These are phyloP conservation scores for Epinephelus lanceolatus DNA, from an alignment of 2,113 vertebrate species.

Conservation along the genomic window DNA sequence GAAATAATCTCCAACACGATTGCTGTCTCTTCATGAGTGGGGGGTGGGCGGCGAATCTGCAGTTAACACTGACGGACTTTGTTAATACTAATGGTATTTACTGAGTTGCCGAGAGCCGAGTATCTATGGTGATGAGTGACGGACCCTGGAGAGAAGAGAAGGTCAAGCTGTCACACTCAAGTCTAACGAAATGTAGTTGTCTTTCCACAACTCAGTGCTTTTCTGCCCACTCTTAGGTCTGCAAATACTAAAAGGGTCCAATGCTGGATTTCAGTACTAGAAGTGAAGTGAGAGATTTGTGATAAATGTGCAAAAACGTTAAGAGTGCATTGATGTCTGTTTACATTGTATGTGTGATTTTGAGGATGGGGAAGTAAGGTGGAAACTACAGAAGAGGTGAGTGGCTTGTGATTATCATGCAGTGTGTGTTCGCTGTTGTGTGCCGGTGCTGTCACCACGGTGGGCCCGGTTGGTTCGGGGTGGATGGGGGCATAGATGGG, in stretches of 20 bases:
- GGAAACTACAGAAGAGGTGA: constrained; percentile 27
- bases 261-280: neutral
- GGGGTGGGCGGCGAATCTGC: neutral
- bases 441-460: constrained; percentile 34
- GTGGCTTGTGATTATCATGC: constrained; percentile 58
- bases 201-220: constrained; percentile 15
- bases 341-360: neutral
- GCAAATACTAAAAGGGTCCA: neutral
- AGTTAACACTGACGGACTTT: constrained; percentile 30
- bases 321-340: neutral
- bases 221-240: neutral
- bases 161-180: constrained; percentile 71
- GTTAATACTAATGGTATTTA: constrained; percentile 46
- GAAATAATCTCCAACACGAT: constrained; percentile 6
- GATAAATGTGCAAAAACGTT: neutral
- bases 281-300: neutral
- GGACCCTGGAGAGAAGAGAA: constrained; percentile 63
- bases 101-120: constrained; percentile 46
- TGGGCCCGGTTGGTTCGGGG: constrained; percentile 19
- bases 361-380: neutral
- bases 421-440: constrained; percentile 38
- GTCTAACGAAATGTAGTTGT: constrained; percentile 50
- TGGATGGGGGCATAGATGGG: constrained; percentile 23
- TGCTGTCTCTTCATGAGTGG: constrained; percentile 21
- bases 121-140: constrained; percentile 68